Base-by-base conservation (phyloP, 2,888 invertebrate genomes). In the Ormyrus rosae region DNA sequence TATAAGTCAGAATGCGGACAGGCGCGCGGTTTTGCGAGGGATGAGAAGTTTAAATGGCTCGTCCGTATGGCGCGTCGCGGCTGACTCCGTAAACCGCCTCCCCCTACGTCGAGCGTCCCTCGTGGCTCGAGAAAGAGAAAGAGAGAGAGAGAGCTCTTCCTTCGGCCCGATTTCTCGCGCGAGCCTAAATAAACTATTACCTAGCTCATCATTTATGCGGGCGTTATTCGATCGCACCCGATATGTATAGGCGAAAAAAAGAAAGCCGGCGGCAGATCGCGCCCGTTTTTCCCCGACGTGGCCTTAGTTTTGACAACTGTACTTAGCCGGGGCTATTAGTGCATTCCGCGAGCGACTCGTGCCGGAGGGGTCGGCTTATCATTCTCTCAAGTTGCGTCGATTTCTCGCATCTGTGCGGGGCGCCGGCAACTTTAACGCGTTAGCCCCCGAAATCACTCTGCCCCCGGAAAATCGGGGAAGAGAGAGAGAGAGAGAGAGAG, bases 1-100 rank as follows among this genome's bases (percentile, higher is more conserved):
- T 89, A 90, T 90, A 90, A 90, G 90, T 90, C 90, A 90, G 90
- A 90, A 90, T 90, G 90, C 90, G 90, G 90, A 90, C 90, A 90
- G 89, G 84, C 89, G 86, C 89, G 90, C 83, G 89, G 89, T 89
- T 88, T 85, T 83, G 85, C 87, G 87, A 87, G 88, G 89, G 87
- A 88, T 89, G 90, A 89, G 89, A 90, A 90, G 90, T 90, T 90
- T 90, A 90, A 90, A 90, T 90, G 90, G 90, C 90, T 89, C 88
- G 89, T 87, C 90, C 90, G 90, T 90, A 90, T 90, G 90, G 89
- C 86, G 90, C 89, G 86, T 85, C 86, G 86, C 86, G 81, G 85
- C 83, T 34, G 34, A 34, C 34, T 34, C 34, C 34, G 34, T 34
- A 34, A 34, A 4, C 34, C 34, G 34, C 50, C 70, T 72, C 72